Base-by-base conservation (phyloP, 2,797 vertebrate species). In the Centroberyx gerrardi region DNA sequence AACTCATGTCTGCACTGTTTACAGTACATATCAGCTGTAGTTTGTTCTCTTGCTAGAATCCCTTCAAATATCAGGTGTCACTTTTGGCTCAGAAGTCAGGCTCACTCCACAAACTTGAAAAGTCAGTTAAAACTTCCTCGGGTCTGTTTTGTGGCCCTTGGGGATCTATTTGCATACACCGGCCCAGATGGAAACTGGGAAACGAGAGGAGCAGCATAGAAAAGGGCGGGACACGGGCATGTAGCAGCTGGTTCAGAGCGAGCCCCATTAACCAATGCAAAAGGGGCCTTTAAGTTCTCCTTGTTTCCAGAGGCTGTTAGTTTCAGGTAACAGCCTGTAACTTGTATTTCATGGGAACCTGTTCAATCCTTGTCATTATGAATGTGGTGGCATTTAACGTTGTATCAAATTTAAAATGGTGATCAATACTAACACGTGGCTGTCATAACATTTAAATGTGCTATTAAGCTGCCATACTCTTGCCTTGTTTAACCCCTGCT, bases 91-190 rank as follows among this genome's bases (percentile, higher is more conserved):
- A 62, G 36, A 63, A 67, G 33, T 74, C 2, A 7, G 18, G 22
- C 48, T 55, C 52, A 40, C 68, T 60, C 29, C 17, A 58, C 6
- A 78, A 81, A 84, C 65, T 69, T 61, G 58, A 56, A 71, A 36
- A 60, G 42, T 42, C 22, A 80, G 67, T 86, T 73, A 54, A 73
- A 79, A 79, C 67, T 56, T 68, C 56, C 65, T 62, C 76, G 8
- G 33, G 36, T 68, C 48, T 62, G 40, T 79, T 82, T 66, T 83
- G 63, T 76, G 33, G 62, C 74, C 89, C 78, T 61, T 54, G 55
- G 81, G 65, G 67, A 81, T 15, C n/a, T 4, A 87, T 95, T 94
- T 94, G 90, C 92, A 92, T 92, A 54, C 13, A 56, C 48, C 54
- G 85, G 76, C 77, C 74, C 78, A 75, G 64, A 88, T 83, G 80